Evolutionary conservation across 2,888 invertebrate species (phyloP).

Genomic region (Drosophila nigricruria): DNA sequence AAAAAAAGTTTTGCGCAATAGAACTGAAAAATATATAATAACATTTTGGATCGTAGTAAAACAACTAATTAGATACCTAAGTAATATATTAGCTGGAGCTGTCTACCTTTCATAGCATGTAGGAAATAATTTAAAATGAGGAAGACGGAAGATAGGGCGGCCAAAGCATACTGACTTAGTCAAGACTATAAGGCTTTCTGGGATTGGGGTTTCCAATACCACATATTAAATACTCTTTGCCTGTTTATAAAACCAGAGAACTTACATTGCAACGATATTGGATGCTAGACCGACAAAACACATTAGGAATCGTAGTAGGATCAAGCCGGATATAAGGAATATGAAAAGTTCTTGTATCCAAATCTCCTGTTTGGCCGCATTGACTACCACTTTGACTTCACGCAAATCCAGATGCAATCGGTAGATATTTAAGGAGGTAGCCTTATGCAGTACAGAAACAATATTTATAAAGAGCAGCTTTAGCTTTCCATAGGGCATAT

Average conservation of each 20-base stretch:
- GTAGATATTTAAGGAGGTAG: slow-evolving; percentile 74
- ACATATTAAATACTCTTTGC: neutral
- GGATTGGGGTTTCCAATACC: neutral
- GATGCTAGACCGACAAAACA: slow-evolving; percentile 79
- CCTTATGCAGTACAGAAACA: slow-evolving; percentile 73
- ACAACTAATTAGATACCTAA: neutral
- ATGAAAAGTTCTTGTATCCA: slow-evolving; percentile 69
- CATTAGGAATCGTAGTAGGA: slow-evolving; percentile 75
- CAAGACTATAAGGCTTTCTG: neutral
- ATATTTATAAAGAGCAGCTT: slow-evolving; percentile 79
- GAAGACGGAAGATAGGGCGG: too few species aligned
- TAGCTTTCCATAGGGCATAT: slow-evolving; percentile 52
- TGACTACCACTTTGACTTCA: slow-evolving; percentile 59
- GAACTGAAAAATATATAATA: neutral
- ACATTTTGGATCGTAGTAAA: neutral
- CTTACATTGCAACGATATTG: slow-evolving; percentile 83
- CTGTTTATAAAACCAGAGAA: slow-evolving; percentile 8
- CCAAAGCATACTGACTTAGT: neutral
- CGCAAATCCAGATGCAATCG: slow-evolving; percentile 70
- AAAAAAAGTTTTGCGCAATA: too few species aligned
- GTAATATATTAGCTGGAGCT: neutral
- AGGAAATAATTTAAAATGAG: neutral
- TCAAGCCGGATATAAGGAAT: slow-evolving; percentile 69
- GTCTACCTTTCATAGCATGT: neutral
- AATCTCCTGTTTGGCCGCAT: slow-evolving; percentile 46